phyloP scores from a whole-genome alignment of 2,888 invertebrate species.

The Dasypolia templi region DNA sequence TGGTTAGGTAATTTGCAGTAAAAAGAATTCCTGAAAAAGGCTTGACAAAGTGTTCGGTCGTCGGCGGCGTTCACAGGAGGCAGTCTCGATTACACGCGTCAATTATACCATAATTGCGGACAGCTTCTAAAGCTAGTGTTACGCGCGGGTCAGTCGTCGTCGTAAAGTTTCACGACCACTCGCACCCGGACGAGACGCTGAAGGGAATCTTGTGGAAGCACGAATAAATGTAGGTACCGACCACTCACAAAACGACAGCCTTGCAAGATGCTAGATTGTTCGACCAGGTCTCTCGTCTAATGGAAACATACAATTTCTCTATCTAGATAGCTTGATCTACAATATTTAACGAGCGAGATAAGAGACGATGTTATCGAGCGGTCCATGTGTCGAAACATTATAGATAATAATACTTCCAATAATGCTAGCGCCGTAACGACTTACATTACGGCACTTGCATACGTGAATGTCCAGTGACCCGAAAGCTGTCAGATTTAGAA shows the following conservation, averaged over 20 bases:
- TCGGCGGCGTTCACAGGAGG: slow-evolving; percentile 72
- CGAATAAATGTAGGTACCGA: slow-evolving; percentile 56
- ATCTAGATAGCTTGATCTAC: slow-evolving; percentile 68
- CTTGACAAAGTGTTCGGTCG: slow-evolving; percentile 77
- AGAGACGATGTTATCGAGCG: slow-evolving; percentile 64
- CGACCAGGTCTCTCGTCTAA: slow-evolving; percentile 69
- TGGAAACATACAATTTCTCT: slow-evolving; percentile 70
- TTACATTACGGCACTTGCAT: slow-evolving; percentile 70
- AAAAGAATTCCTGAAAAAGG: slow-evolving; percentile 77
- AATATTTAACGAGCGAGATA: slow-evolving; percentile 64
- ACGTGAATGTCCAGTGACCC: slow-evolving; percentile 77
- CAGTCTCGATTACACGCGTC: slow-evolving; percentile 78
- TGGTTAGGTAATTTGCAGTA: slow-evolving; percentile 74
- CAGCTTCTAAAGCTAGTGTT: slow-evolving; percentile 80
- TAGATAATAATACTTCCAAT: slow-evolving; percentile 54
- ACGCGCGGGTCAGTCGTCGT: slow-evolving; percentile 82
- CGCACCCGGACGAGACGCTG: slow-evolving; percentile 69
- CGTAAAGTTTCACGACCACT: slow-evolving; percentile 85
- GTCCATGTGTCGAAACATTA: slow-evolving; percentile 68
- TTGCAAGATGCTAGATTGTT: slow-evolving; percentile 65
- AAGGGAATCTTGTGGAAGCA: slow-evolving; percentile 73
- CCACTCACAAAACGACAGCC: slow-evolving; percentile 44
- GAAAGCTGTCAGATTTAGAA: slow-evolving; percentile 83
- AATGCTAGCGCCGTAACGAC: slow-evolving; percentile 49
- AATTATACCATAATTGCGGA: slow-evolving; percentile 82